Evolutionary conservation across 2,113 vertebrate species (phyloP), one percentile per base, ranked within the genome.

Genomic region (Vulpes lagopus): DNA sequence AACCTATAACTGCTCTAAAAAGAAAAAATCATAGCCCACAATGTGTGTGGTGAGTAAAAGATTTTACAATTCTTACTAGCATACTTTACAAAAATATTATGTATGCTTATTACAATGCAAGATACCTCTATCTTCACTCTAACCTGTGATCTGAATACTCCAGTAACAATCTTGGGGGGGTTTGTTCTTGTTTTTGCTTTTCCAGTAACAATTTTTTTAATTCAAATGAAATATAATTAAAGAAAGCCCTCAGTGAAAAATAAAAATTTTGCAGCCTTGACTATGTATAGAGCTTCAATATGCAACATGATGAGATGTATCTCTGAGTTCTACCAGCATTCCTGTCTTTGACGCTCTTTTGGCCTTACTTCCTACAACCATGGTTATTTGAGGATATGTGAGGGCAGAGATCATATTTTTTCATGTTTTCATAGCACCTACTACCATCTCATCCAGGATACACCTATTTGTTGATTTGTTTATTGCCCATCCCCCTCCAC

Each of bases 71-170:
- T 85, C 80, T 67, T 86, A 35, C 35, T 71, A 92, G 65, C 53
- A 92, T 27, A 16, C 25, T 89, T 96, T 86, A 5, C 23, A 91
- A 92, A 83, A 71, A 51, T 74, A 95, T 57, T 86, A 87, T 65
- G 20, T 69, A 96, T 55, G 16, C 62, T 91, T 64, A 91, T 95
- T 73, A 82, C 80, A 93, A 73, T 91, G 43, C 93, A 25, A 88
- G 49, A 79, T 90, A 85, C 96, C 79, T 93, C 83, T 49, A 93
- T 84, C 91, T 90, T 94, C 53, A 89, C 32, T 88, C 17, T 91
- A 90, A 95, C 59, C 57, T 80, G n/a, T 91, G 53, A 96, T 93
- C 5, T 80, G n/a, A 96, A 91, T 93, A 93, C 22, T 79, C 59
- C 30, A 60, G 16, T 92, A 96, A 87, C 11, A 49, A 55, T 67